Percentiles rank a stretch among this genome's conserved stretches.
phyloP scores from a whole-genome alignment of 92 coral and sea anemone genomes.

The Zoanthus gigantus region DNA sequence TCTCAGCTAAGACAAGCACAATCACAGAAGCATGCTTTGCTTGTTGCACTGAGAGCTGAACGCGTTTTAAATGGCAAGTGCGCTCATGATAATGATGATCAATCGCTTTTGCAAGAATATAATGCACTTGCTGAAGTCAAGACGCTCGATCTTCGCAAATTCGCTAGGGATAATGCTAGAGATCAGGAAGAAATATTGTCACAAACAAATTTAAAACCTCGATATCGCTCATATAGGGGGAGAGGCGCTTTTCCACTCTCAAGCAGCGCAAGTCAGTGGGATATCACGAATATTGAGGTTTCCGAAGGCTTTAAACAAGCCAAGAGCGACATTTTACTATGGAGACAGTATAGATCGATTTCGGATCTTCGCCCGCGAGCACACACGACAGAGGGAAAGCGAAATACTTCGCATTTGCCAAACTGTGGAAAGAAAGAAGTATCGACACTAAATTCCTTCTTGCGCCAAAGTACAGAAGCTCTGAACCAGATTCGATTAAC shows the following conservation, averaged over 20 bases:
- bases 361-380: constrained; percentile 71
- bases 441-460: constrained; percentile 73
- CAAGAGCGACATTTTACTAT: constrained; percentile 16
- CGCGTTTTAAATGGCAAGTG: constrained; percentile 91
- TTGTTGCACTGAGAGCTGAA: constrained; percentile 91
- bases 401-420: constrained; percentile 73
- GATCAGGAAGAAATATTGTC: constrained; percentile 50
- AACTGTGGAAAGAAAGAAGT: constrained; percentile 47
- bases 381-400: constrained; percentile 48
- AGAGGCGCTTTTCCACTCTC: constrained; percentile 65
- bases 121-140: constrained; percentile 86
- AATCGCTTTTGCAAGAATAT: constrained; percentile 85
- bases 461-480: constrained; percentile 89
- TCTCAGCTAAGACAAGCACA: constrained; percentile 88
- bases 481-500: constrained; percentile 80
- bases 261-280: constrained; percentile 84
- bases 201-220: constrained; percentile 31
- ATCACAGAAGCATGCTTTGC: constrained; percentile 89
- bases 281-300: constrained; percentile 64
- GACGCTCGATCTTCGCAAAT: constrained; percentile 72
- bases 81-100: constrained; percentile 81
- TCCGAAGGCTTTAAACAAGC: constrained; percentile 45
- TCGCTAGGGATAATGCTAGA: constrained; percentile 59
- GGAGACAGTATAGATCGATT: constrained; percentile 70
- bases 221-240: not conserved